These are phyloP conservation scores for Euclidia mi DNA, from an alignment of 2,888 invertebrate species.

Conservation along the genomic window DNA sequence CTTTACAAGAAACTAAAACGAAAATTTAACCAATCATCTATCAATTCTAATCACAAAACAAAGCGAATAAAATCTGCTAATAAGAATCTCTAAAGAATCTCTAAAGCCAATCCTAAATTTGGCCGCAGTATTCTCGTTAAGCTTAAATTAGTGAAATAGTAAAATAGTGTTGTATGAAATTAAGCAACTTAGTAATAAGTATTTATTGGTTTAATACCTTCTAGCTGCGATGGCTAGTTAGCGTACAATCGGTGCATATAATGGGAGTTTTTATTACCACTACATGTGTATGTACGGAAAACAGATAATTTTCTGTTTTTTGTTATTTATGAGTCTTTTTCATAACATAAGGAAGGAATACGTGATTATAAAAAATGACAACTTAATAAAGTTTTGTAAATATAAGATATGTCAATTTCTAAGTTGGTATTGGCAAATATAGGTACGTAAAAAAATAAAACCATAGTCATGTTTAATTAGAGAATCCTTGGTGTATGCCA, in stretches of 20 bases:
- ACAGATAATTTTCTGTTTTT: background rate
- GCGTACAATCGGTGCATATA: slow-evolving; percentile 80
- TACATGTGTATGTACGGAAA: background rate
- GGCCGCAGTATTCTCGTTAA: slow-evolving; percentile 69
- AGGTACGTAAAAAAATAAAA: too few relatives aligned
- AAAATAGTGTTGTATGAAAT: slow-evolving; percentile 84
- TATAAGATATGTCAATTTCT: too few relatives aligned
- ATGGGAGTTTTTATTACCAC: slow-evolving; percentile 68
- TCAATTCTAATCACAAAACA: too few relatives aligned
- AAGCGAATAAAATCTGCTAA: background rate
- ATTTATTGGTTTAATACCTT: slow-evolving; percentile 88
- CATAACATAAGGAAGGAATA: too few relatives aligned
- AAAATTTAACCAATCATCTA: too few relatives aligned
- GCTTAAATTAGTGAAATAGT: slow-evolving; percentile 85
- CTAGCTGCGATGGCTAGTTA: slow-evolving; percentile 75
- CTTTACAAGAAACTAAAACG: background rate
- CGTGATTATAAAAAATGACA: too few relatives aligned
- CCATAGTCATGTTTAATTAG: too few relatives aligned
- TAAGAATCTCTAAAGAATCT: slow-evolving; percentile 42
- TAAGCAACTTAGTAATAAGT: slow-evolving; percentile 89
- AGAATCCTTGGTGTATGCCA: too few relatives aligned
- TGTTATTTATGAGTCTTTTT: too few relatives aligned
- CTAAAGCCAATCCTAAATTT: slow-evolving; percentile 51
- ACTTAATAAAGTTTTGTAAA: too few relatives aligned
- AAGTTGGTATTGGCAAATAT: too few relatives aligned